phyloP scores from a whole-genome alignment of 1,140 invertebrate species.

The Cotesia glomerata region DNA sequence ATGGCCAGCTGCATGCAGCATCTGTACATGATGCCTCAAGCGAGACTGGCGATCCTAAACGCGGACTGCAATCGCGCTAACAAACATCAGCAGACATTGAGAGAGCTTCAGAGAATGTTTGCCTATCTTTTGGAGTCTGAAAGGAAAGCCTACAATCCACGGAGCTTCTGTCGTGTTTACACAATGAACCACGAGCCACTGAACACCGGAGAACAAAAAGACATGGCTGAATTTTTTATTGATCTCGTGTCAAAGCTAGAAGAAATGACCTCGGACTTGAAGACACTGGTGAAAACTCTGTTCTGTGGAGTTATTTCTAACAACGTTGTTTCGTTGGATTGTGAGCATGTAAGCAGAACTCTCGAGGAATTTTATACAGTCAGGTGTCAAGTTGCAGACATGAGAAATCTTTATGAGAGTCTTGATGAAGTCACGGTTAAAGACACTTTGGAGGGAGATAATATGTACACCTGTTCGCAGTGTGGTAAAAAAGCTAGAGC shows the following conservation, averaged over 20 bases:
- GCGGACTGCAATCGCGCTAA: constrained; percentile 70
- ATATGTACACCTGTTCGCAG: constrained; percentile 96
- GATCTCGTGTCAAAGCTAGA: constrained; percentile 94
- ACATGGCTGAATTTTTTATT: constrained; percentile 98
- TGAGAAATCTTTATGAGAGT: constrained; percentile 94
- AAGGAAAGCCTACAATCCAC: constrained; percentile 92
- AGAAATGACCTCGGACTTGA: constrained; percentile 92
- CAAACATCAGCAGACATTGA: constrained; percentile 82
- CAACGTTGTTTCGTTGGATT: constrained; percentile 93
- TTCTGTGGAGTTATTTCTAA: constrained; percentile 94
- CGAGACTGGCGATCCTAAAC: constrained; percentile 79
- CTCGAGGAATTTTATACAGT: constrained; percentile 96
- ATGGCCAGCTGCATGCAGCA: constrained; percentile 98
- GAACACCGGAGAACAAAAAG: constrained; percentile 96
- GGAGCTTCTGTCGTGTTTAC: constrained; percentile 95
- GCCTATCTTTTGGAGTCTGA: constrained; percentile 93
- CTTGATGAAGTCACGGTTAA: constrained; percentile 95
- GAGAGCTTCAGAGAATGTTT: constrained; percentile 93
- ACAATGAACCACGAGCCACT: constrained; percentile 95
- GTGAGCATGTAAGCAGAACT: constrained; percentile 90
- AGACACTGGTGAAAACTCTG: constrained; percentile 86
- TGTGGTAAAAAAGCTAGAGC: constrained; percentile 94
- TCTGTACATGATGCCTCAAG: constrained; percentile 94
- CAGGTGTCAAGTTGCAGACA: constrained; percentile 93
- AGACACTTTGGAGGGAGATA: constrained; percentile 94